Conservation (phyloP, 2,888 invertebrate species). For the Seladonia tumulorum region DNA sequence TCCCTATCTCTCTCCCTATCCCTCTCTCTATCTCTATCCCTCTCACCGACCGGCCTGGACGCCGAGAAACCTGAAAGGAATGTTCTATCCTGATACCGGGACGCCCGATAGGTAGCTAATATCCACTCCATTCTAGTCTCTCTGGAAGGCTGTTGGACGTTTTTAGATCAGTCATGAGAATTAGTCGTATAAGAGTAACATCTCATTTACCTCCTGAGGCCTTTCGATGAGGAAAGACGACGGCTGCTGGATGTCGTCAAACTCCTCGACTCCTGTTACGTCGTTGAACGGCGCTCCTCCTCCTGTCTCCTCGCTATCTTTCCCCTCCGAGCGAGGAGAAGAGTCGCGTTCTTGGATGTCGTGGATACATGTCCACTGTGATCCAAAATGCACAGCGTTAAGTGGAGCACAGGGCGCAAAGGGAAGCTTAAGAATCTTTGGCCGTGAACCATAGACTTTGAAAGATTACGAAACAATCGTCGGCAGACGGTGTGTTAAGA, state of each 20-base stretch:
- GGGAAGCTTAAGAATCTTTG: too few species aligned
- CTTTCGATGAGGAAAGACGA: slow-evolving; percentile 80
- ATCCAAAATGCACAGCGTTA: background rate
- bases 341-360: slow-evolving; percentile 91
- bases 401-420: too few species aligned
- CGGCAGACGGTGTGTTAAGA: too few species aligned
- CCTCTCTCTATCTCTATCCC: slow-evolving; percentile 10
- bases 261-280: slow-evolving; percentile 72
- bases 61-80: slow-evolving; percentile 53
- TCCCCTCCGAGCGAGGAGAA: slow-evolving; percentile 71
- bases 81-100: slow-evolving; percentile 69
- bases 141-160: slow-evolving; percentile 66
- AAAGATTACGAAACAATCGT: too few species aligned
- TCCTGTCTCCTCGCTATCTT: slow-evolving; percentile 69
- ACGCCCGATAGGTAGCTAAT: slow-evolving; percentile 67
- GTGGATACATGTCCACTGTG: slow-evolving; percentile 97
- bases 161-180: slow-evolving; percentile 70
- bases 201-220: slow-evolving; percentile 69
- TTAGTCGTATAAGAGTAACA: slow-evolving; percentile 28
- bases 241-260: slow-evolving; percentile 75
- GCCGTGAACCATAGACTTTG: too few species aligned
- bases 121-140: slow-evolving; percentile 76
- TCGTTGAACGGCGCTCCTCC: slow-evolving; percentile 68
- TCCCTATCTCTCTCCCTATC: slow-evolving; percentile 21
- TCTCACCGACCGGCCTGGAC: slow-evolving; percentile 48